A percentile compares a stretch with the other conserved stretches of the same genome.
These are phyloP conservation scores for Callipepla squamata DNA, from an alignment of 2,113 vertebrate genomes.

Conservation along the genomic window DNA sequence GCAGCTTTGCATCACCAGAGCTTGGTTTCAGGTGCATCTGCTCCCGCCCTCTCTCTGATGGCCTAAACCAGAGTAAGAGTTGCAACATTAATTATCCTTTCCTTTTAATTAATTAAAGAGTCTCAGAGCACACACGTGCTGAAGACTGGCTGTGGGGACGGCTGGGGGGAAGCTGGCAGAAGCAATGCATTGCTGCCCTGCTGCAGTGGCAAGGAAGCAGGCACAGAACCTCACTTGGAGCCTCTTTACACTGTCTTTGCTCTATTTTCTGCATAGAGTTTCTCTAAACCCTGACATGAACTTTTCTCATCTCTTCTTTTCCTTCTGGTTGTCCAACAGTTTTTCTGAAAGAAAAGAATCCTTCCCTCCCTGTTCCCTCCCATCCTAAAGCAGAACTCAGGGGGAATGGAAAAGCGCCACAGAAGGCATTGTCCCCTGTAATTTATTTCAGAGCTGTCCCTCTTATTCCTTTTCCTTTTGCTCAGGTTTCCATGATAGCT, in stretches of 20 bases:
- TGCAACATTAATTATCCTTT: constrained; percentile 41
- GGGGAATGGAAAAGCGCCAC: not conserved
- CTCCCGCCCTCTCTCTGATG: not conserved
- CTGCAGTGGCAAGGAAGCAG: rapidly evolving
- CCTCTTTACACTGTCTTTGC: not conserved
- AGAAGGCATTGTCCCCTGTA: not conserved
- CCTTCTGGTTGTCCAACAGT: not conserved
- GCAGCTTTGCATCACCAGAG: not conserved
- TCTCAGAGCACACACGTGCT: not conserved
- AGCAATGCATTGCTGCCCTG: not conserved
- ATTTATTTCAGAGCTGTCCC: not conserved
- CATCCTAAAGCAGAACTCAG: not conserved
- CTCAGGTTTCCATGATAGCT: not conserved
- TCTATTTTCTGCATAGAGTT: not conserved
- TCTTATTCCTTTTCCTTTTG: not conserved
- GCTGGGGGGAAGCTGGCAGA: not conserved
- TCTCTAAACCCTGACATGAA: not conserved
- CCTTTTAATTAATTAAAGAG: constrained; percentile 45
- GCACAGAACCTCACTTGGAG: rapidly evolving
- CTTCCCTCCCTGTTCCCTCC: not conserved
- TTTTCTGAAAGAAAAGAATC: not conserved
- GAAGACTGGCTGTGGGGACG: not conserved
- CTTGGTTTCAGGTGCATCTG: not conserved
- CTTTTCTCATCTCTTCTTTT: not conserved
- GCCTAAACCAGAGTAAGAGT: not conserved